A percentile compares a stretch with the other conserved stretches of the same genome.
These are phyloP conservation scores for Linyphia triangularis DNA, from an alignment of 2,888 invertebrate species.

Conservation along the genomic window DNA sequence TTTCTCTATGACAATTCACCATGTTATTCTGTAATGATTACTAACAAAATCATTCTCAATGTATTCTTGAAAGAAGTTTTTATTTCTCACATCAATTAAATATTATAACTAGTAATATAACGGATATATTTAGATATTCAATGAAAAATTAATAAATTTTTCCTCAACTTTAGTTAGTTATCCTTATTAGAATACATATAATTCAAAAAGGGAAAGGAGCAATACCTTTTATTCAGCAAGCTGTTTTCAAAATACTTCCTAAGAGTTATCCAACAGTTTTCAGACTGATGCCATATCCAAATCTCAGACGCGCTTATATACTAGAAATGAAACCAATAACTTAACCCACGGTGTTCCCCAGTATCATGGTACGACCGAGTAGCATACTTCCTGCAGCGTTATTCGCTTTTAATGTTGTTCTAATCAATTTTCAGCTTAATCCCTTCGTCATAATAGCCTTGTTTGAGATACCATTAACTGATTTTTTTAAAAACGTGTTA, in stretches of 20 bases:
- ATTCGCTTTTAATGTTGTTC: neutral
- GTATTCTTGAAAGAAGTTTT: too few relatives aligned
- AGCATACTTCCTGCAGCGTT: conserved; percentile 49
- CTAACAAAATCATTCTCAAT: too few relatives aligned
- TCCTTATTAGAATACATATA: neutral
- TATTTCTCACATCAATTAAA: too few relatives aligned
- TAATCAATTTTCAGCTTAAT: conserved; percentile 55
- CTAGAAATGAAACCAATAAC: neutral
- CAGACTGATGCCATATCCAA: conserved; percentile 41
- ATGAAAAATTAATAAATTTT: neutral
- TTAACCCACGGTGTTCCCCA: neutral
- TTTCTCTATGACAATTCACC: too few relatives aligned
- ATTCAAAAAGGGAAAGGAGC: neutral
- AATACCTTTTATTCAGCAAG: conserved; percentile 28
- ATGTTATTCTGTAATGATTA: too few relatives aligned
- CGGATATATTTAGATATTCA: too few relatives aligned
- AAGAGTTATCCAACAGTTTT: conserved; percentile 1
- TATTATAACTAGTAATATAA: too few relatives aligned
- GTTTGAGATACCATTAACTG: conserved; percentile 14
- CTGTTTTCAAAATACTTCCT: neutral
- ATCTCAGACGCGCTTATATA: conserved; percentile 39
- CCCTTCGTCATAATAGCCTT: conserved; percentile 50
- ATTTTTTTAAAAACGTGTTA: neutral
- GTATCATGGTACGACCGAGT: conserved; percentile 50
- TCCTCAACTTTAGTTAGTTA: neutral